Conservation (phyloP, 2,888 invertebrate species). For the Pherbina coryleti region DNA sequence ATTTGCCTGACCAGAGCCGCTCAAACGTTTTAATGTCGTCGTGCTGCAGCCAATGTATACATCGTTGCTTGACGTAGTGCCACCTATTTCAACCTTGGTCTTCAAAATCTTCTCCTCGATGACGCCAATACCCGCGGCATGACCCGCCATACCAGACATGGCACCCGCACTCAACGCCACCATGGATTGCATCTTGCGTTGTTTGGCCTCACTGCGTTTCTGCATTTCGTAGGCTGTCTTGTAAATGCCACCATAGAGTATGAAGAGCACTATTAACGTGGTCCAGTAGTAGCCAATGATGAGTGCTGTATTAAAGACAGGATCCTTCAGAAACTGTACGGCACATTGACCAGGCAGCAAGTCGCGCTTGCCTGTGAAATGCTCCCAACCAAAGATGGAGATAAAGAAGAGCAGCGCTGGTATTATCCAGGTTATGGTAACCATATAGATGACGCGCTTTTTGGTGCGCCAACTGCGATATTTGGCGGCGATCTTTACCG, state of each 20-base stretch:
- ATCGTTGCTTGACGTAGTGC: conserved; percentile 41
- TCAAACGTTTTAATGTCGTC: conserved; percentile 60
- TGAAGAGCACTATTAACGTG: conserved; percentile 93
- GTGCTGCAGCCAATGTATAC: conserved; percentile 43
- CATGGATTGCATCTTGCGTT: conserved; percentile 95
- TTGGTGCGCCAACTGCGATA: conserved; percentile 98
- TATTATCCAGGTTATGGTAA: conserved; percentile 96
- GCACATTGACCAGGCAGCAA: conserved; percentile 90
- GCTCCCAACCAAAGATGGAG: conserved; percentile 99
- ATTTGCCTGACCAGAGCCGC: conserved; percentile 62
- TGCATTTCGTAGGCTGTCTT: conserved; percentile 98
- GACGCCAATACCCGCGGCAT: conserved; percentile 87
- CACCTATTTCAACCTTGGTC: conserved; percentile 58
- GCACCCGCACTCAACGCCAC: conserved; percentile 90
- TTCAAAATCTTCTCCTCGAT: conserved; percentile 73
- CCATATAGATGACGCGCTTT: conserved; percentile 93
- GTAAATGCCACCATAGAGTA: conserved; percentile 97
- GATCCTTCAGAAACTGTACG: conserved; percentile 97
- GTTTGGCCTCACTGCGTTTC: conserved; percentile 95
- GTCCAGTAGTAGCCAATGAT: conserved; percentile 99
- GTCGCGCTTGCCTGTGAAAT: conserved; percentile 93
- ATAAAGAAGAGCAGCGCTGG: conserved; percentile 97
- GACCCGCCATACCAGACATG: conserved; percentile 90
- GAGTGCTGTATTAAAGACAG: conserved; percentile 95
- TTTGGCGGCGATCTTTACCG: conserved; percentile 97